Evolutionary conservation across 2,797 vertebrate genomes (phyloP), one percentile per base, ranked within the genome.

Genomic region (Hephaestus fuliginosus): DNA sequence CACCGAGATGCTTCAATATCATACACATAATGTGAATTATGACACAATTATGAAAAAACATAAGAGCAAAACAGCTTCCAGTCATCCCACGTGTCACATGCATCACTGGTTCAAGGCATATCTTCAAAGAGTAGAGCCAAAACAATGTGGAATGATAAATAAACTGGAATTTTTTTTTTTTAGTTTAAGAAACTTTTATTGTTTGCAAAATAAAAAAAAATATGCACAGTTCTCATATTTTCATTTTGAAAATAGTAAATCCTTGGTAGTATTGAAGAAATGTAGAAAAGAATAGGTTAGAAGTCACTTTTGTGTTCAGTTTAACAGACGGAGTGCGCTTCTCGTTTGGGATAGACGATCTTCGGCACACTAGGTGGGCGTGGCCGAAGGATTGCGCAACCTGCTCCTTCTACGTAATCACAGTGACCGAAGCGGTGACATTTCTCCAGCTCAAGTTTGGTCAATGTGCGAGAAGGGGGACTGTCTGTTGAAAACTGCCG

Each of bases 341-440:
- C 43, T 49, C 66, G 43, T 70, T 17, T 41, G 1, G 1, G 48
- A 55, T 30, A 78, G 49, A 80, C 65, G 73, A 82, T 86, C 84
- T 82, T 65, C 17, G 72, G 1, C 20, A 0, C 14, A 65, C 20
- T 9, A 14, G 41, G 49, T 58, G 81, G 86, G 78, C 76, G 80
- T 80, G 84, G 55, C 72, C 60, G 1, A 0, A 0, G 4, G 43
- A 7, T 82, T 86, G 78, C n/a, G 72, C 81, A 78, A 88, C 76
- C 72, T 14, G 13, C 41, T 25, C 0, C 58, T 20, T 15, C 44
- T 53, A 85, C 81, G 60, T 85, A 78, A 89, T 7, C 33, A 7
- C 20, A 0, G 41, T 64, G 62, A 71, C 11, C 20, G 22, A 22
- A 5, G 49, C 75, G 55, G 25, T 36, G 53, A 71, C 53, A 70